phyloP scores from a whole-genome alignment of 2,113 vertebrate species.

The Dromaius novaehollandiae region DNA sequence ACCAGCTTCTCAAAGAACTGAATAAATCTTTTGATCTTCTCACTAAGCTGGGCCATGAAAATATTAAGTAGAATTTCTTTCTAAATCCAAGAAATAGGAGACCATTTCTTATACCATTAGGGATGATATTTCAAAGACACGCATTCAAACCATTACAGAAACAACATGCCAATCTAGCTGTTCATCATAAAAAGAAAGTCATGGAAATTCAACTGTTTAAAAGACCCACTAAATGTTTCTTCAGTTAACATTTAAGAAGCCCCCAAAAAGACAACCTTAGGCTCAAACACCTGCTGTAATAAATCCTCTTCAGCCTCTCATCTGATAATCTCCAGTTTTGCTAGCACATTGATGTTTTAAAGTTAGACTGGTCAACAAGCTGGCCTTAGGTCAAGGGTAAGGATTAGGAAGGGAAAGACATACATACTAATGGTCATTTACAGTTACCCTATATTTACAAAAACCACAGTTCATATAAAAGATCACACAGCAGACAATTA shows the following conservation, averaged over 20 bases:
- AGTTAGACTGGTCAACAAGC: neutral
- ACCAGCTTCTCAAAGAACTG: neutral
- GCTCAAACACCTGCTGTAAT: neutral
- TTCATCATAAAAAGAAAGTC: neutral
- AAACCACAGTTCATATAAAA: neutral
- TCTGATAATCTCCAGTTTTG: neutral
- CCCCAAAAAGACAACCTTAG: neutral
- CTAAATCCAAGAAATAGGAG: neutral
- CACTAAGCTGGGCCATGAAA: neutral
- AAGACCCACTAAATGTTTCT: neutral
- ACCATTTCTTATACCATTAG: neutral
- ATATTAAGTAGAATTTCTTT: neutral
- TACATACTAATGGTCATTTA: neutral
- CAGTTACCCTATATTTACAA: neutral
- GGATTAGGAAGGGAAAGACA: neutral
- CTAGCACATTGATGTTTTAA: neutral
- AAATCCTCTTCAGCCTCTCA: neutral
- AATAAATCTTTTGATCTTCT: neutral
- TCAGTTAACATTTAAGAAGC: neutral
- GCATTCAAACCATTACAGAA: neutral
- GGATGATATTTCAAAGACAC: neutral
- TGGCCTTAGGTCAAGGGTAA: neutral
- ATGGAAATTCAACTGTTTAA: neutral
- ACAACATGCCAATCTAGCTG: neutral
- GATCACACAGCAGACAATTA: neutral